These are phyloP conservation scores for Ectobius pallidus DNA, from an alignment of 2,888 invertebrate species.

Conservation along the genomic window DNA sequence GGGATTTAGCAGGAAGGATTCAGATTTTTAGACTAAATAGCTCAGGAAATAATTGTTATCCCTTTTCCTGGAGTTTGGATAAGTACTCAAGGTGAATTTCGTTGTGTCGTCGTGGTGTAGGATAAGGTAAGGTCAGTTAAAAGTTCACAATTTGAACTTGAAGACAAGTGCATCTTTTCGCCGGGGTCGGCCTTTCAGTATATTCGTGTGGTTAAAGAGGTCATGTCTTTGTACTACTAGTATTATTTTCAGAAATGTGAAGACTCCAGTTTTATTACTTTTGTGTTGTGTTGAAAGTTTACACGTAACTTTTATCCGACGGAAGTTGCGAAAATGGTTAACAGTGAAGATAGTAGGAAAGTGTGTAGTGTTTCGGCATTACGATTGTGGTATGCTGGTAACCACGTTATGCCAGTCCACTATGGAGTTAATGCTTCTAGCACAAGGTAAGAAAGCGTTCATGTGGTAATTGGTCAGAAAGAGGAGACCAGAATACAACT, in stretches of 20 bases:
- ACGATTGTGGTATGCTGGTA: slow-evolving; percentile 43
- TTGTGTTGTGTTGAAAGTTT: slow-evolving; percentile 45
- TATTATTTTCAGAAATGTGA: slow-evolving; percentile 43
- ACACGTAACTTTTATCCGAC: slow-evolving; percentile 38
- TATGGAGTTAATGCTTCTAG: slow-evolving; percentile 43
- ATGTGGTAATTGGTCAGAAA: slow-evolving; percentile 31
- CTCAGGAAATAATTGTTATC: not conserved
- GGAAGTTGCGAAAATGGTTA: slow-evolving; percentile 41
- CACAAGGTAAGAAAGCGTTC: slow-evolving; percentile 43
- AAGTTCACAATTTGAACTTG: slow-evolving; percentile 41
- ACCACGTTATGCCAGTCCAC: slow-evolving; percentile 41
- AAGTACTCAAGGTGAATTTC: slow-evolving; percentile 39
- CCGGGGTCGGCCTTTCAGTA: slow-evolving; percentile 37
- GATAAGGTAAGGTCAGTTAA: slow-evolving; percentile 44
- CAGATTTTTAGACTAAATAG: no score
- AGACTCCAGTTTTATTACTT: slow-evolving; percentile 44
- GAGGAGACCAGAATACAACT: slow-evolving; percentile 34
- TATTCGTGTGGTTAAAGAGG: slow-evolving; percentile 43
- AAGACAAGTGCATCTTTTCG: slow-evolving; percentile 42
- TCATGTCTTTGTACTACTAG: slow-evolving; percentile 39
- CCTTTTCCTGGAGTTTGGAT: slow-evolving; percentile 24
- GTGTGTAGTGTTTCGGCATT: slow-evolving; percentile 43
- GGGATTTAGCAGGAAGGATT: no score
- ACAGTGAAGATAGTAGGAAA: slow-evolving; percentile 43
- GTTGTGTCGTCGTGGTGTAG: slow-evolving; percentile 41